A percentile compares a stretch with the other conserved stretches of the same genome.
Conservation (phyloP, 1,140 invertebrate genomes). For the Caenorhabditis remanei region DNA sequence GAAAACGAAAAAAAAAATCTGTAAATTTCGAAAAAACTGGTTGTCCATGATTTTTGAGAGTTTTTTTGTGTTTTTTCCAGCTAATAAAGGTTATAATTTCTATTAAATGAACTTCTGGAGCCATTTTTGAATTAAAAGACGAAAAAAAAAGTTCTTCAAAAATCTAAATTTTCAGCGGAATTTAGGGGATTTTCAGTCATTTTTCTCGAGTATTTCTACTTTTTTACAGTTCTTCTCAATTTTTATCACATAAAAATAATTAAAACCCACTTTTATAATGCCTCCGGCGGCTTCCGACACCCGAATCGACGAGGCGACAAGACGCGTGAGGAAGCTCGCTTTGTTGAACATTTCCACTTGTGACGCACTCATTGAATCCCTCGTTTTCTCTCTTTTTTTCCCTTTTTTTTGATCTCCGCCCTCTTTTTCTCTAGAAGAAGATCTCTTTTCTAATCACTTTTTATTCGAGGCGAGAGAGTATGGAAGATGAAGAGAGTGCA, state of each 20-base stretch:
- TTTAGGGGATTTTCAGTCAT: not conserved
- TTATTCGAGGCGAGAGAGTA: not conserved
- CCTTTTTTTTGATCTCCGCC: too few species aligned
- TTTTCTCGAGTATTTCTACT: not conserved
- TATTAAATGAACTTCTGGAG: too few species aligned
- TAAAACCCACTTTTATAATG: conserved; percentile 72
- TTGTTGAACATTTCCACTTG: conserved; percentile 71
- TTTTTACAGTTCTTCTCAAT: not conserved
- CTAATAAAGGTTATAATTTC: too few species aligned
- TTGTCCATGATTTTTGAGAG: too few species aligned
- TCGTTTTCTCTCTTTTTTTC: not conserved
- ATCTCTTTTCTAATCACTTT: not conserved
- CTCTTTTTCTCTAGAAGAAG: too few species aligned
- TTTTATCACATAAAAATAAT: conserved; percentile 19
- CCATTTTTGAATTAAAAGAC: too few species aligned
- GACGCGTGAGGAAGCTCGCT: conserved; percentile 69
- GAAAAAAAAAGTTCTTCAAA: too few species aligned
- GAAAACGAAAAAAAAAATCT: too few species aligned
- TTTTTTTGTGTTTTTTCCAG: too few species aligned
- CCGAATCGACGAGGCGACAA: conserved; percentile 72
- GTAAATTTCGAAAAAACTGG: too few species aligned
- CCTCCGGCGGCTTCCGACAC: conserved; percentile 73
- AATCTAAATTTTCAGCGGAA: not conserved
- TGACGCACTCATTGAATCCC: conserved; percentile 38
- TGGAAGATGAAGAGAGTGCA: not conserved